These are phyloP conservation scores for Thera britannica DNA, from an alignment of 2,888 invertebrate species.

Conservation along the genomic window DNA sequence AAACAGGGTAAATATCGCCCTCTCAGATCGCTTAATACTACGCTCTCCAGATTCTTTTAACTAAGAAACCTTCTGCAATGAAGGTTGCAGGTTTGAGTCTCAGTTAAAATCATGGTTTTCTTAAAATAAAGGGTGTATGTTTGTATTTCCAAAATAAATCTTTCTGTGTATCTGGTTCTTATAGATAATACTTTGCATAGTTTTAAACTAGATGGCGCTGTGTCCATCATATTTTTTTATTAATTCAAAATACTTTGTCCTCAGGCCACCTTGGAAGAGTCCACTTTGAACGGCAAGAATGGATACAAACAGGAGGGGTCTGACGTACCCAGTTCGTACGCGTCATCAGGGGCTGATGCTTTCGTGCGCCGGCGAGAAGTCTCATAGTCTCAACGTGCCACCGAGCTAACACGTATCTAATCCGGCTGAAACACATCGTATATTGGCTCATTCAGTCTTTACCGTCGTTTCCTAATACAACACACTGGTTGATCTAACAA, in stretches of 20 bases:
- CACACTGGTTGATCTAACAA: neutral
- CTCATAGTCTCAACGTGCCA: conserved; percentile 36
- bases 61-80: too few relatives aligned
- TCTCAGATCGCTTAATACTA: too few relatives aligned
- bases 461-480: neutral
- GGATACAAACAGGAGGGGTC: conserved; percentile 79
- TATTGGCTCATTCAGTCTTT: conserved; percentile 8
- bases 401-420: conserved; percentile 1
- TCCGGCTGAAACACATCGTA: conserved; percentile 3
- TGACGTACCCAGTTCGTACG: conserved; percentile 74
- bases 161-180: too few relatives aligned
- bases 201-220: too few relatives aligned
- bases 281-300: conserved; percentile 66
- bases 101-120: too few relatives aligned
- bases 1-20: too few relatives aligned
- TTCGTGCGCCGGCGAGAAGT: conserved; percentile 72
- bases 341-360: conserved; percentile 76
- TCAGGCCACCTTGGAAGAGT: conserved; percentile 87
- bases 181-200: too few relatives aligned
- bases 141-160: too few relatives aligned
- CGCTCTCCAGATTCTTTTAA: too few relatives aligned
- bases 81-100: too few relatives aligned
- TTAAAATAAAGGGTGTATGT: too few relatives aligned
- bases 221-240: neutral
- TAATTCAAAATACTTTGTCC: conserved; percentile 12